Evolutionary conservation across 2,888 invertebrate species (phyloP), one percentile per base, ranked within the genome.

Genomic region (Pandemis heparana): DNA sequence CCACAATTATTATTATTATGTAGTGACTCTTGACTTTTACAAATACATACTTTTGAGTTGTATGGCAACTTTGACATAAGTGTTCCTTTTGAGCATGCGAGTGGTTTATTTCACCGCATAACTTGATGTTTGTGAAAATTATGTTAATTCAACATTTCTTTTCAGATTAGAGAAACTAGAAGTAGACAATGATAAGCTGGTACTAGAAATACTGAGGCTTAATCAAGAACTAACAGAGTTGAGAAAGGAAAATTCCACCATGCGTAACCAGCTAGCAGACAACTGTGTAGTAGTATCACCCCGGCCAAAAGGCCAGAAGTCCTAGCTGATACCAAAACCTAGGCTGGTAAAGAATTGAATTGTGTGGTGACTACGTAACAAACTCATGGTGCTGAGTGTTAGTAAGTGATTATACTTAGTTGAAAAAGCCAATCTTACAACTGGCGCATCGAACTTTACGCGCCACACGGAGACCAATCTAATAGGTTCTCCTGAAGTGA

Each of bases 191-290:
- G 97, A 97, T 81, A 96, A 96, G 81, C 90, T 97, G 10, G 94
- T 95, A 6, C 94, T 96, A 83, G 97, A 97, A 88, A 92, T 97
- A 74, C 95, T 97, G 78, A 94, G 96, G 77, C 90, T 97, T 74
- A 96, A 97, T 83, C 96, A 96, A 83, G 96, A 97, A 86, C 95
- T 97, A 79, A 91, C 96, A 9, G 96, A 96, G 79, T 91, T 98
- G 61, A 96, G 97, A 83, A 96, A 96, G 79, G 97, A 98, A 85
- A 98, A 98, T 86, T 92, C 95, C 63, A 95, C 96, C 59, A 95
- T 98, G 82, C 81, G 92, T 78, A 95, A 96, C 72, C 96, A 97
- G 77, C 87, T 97, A 48, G 95, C 96, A 32, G 96, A 96, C 79
- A 96, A 96, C 82, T 96, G 96, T 72, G 95, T 96, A 81, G 91